phyloP scores from a whole-genome alignment of 2,113 vertebrate species.

The Apus apus region DNA sequence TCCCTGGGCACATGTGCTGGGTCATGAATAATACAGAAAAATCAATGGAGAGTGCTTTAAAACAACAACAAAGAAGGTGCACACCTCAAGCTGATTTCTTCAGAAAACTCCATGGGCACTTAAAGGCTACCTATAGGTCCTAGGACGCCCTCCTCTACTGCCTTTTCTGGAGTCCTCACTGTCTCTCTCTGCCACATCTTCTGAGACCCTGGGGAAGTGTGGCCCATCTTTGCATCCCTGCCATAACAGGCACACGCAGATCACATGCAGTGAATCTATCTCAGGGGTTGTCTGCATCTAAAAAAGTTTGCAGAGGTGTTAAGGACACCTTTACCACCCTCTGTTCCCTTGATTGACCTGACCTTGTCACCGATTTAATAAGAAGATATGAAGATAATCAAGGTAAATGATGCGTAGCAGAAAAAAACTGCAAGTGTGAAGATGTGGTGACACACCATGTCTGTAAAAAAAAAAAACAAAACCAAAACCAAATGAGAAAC shows the following conservation, averaged over 20 bases:
- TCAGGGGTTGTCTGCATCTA: fast-evolving
- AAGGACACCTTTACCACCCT: not conserved
- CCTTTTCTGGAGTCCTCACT: not conserved
- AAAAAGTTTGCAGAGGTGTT: not conserved
- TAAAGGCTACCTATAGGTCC: not conserved
- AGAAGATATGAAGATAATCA: not conserved
- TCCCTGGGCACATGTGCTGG: not conserved
- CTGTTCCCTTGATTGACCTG: not conserved
- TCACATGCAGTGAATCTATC: fast-evolving
- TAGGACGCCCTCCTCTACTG: not conserved
- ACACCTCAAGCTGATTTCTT: not conserved
- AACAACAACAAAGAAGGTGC: not conserved
- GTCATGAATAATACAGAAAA: not conserved
- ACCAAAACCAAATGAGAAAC: no score
- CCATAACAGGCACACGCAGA: fast-evolving
- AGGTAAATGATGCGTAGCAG: not conserved
- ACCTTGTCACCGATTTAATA: not conserved
- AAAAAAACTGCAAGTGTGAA: no score
- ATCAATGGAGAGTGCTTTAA: not conserved
- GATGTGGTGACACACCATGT: not conserved
- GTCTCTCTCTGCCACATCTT: fast-evolving
- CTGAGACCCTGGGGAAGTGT: fast-evolving
- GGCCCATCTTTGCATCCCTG: not conserved
- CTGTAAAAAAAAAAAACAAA: not conserved
- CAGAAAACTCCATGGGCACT: not conserved